Evolutionary conservation across 2,113 vertebrate species (phyloP), one percentile per base, ranked within the genome.

Genomic region (Gadus chalcogrammus): DNA sequence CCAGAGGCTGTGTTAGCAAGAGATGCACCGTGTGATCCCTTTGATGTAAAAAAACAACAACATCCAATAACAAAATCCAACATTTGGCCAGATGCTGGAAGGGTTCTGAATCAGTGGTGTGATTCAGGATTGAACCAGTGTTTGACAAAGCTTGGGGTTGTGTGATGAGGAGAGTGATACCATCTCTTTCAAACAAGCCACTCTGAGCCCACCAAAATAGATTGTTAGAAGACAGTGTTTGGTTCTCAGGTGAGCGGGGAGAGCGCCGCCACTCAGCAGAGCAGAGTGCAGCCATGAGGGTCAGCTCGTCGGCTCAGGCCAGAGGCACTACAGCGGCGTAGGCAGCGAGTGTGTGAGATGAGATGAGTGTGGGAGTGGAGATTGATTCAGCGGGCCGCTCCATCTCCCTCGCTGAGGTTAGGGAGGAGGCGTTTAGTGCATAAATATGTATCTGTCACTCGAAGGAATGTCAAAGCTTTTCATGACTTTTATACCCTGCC

Each of bases 361-460:
- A 76, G 80, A 87, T 64, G 79, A 69, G 78, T 64, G 84, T 87
- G 85, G 88, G 87, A 85, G 84, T 77, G 75, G 78, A 88, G 85
- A 89, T 87, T 87, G 88, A 89, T 89, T 84, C 83, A 76, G 13
- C 59, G 71, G 71, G 79, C 27, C 79, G 76, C 42, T 11, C 77
- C 62, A 75, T 74, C 82, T 68, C 82, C 78, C 77, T 74, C 73
- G 72, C 79, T 75, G 80, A 81, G 79, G 28, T 66, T 22, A 74
- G 72, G 55, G 55, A n/a, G 55, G 79, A 87, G 86, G 85, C 64
- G 85, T 89, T 83, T 80, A 89, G 86, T 87, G 84, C 88, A 90
- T 91, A 89, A 87, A 90, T 87, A 84, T 82, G 67, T 84, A 82
- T 85, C 86, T 71, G 75, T 87, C 88, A 84, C 85, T 87, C 80